These are phyloP conservation scores for Orestias chungarensis DNA, from an alignment of 2,797 vertebrate genomes.

Conservation along the genomic window DNA sequence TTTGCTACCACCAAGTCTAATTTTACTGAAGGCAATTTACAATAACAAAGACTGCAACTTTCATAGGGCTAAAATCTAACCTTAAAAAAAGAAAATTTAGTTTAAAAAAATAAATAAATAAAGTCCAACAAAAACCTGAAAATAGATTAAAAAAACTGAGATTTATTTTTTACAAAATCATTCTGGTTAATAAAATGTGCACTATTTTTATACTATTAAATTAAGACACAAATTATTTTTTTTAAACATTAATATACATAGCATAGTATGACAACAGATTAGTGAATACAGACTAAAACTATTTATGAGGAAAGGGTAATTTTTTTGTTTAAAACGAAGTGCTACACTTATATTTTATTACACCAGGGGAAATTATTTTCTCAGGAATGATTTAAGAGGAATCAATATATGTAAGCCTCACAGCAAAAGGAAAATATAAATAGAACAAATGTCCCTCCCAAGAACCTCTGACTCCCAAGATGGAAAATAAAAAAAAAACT, in stretches of 20 bases:
- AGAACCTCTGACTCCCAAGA: constrained; percentile 27
- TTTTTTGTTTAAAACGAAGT: not conserved
- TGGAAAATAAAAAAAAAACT: constrained; percentile 25
- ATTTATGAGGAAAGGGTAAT: not conserved
- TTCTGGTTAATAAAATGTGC: too few species aligned
- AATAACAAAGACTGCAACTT: constrained; percentile 62
- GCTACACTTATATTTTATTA: too few species aligned
- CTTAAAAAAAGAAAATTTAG: too few species aligned
- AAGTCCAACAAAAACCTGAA: constrained; percentile 68
- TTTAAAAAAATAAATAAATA: constrained; percentile 53
- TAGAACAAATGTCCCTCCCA: constrained; percentile 23
- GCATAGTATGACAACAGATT: not conserved
- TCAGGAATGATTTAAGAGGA: constrained; percentile 43
- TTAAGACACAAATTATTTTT: not conserved
- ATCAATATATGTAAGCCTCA: not conserved
- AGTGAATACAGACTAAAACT: not conserved
- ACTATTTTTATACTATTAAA: not conserved
- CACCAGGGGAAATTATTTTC: constrained; percentile 61
- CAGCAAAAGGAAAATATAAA: constrained; percentile 4
- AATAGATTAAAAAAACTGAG: too few species aligned
- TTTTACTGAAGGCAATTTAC: constrained; percentile 55
- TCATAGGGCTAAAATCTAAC: constrained; percentile 47
- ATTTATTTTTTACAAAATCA: too few species aligned
- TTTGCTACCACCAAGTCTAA: constrained; percentile 40
- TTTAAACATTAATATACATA: not conserved